Base-by-base conservation (phyloP, 1,140 invertebrate genomes). In the Gryon sp. region DNA sequence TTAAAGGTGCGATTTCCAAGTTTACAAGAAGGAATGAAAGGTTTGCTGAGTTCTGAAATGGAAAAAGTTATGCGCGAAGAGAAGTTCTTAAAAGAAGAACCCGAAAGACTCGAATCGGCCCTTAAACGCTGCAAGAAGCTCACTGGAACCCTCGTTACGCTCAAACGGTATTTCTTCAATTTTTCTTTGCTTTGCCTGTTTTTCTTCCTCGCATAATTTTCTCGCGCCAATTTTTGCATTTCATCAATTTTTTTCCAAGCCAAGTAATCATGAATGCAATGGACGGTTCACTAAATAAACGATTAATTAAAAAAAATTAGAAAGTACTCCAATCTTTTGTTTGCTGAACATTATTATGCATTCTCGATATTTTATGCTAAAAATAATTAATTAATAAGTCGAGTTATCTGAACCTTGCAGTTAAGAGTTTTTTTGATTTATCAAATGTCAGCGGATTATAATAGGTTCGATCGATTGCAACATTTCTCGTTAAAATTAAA, bases 21-120 rank as follows among this genome's bases (percentile, higher is more conserved):
- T 63, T 88, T 99, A 16, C 95, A 98, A 83, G 95, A 98, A 65
- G 93, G 94, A 11, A 93, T 99, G 90, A 97, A 97, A 83, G 90
- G 92, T 22, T 92, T 98, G 53, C 91, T 99, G 79, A 92, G 94
- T 41, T 93, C 93, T 9, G 97, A 99, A 90, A 98, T 98, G 96
- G 97, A 98, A 81, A 94, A 96, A 84, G 93, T 98, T 34, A 94
- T 97, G 26, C 91, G 93, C 19, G 97, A 99, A 90, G 97, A 99
- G 90, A 98, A 96, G 91, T 98, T 98, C 90, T 89, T 99, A 22
- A 97, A 97, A 87, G 96, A 98, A 84, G 97, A 99, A 86, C 97
- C 97, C 0, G 96, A 97, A 83, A 91, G 95, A 65, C 86, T 99
- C 28, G 98, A 99, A 83, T 95, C 93, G 74, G 95, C 96, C 32